phyloP scores from a whole-genome alignment of 2,888 invertebrate species.

The Lamellibrachia columna region DNA sequence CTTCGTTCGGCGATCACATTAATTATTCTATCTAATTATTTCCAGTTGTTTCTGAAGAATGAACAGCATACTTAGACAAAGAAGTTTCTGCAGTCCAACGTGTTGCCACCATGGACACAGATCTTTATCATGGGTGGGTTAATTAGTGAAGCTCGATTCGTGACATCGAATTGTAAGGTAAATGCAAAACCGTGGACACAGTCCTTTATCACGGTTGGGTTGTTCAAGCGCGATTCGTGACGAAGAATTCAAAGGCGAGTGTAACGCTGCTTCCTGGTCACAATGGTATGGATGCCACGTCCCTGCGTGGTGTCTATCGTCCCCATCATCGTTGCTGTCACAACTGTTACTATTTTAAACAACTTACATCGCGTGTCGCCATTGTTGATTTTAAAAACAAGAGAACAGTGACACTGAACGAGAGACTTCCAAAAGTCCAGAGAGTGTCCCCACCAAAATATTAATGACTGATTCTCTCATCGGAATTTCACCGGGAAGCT shows the following conservation, averaged over 20 bases:
- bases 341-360: neutral
- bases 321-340: neutral
- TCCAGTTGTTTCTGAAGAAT: neutral
- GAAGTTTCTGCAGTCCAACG: neutral
- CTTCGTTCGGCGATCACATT: neutral
- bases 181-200: neutral
- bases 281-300: neutral
- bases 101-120: neutral
- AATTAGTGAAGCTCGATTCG: neutral
- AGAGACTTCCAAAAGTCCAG: neutral
- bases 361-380: neutral
- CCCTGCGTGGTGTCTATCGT: too few relatives aligned
- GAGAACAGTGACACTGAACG: neutral
- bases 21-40: neutral
- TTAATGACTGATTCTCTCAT: too few relatives aligned
- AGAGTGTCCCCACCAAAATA: too few relatives aligned
- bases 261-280: neutral
- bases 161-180: neutral
- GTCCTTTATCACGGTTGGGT: neutral
- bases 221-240: neutral
- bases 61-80: neutral
- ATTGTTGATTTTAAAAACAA: neutral
- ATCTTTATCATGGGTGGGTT: neutral
- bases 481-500: too few relatives aligned
- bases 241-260: neutral